phyloP scores from a whole-genome alignment of 2,888 invertebrate species.

The Leptinotarsa peninsularis region DNA sequence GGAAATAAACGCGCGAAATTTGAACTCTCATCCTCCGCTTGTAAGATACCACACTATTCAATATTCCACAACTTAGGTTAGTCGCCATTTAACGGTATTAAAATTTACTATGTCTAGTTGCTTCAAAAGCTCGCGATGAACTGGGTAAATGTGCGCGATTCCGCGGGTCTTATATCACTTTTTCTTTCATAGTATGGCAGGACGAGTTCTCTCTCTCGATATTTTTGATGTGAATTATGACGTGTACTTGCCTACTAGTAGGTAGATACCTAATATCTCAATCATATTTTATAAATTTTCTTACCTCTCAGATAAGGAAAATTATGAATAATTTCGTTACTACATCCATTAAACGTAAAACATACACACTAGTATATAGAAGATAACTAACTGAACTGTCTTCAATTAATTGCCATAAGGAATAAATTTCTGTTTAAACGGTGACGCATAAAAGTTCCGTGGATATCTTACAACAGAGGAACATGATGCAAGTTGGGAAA shows the following conservation, averaged over 20 bases:
- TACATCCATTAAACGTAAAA: neutral
- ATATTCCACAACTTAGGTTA: conserved; percentile 2
- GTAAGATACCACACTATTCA: conserved; percentile 7
- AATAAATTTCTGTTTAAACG: neutral
- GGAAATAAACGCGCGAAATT: conserved; percentile 44
- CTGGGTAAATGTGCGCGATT: conserved; percentile 16
- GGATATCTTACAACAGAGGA: neutral
- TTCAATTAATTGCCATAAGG: conserved; percentile 4
- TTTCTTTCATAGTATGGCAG: conserved; percentile 5
- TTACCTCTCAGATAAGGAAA: neutral
- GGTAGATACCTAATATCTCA: neutral
- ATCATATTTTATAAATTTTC: neutral
- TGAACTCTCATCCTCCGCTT: conserved; percentile 39
- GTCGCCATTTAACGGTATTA: conserved; percentile 11
- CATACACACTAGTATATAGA: conserved; percentile 4
- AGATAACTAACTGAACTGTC: conserved; percentile 12
- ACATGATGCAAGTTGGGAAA: conserved; percentile 13
- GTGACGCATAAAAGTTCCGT: conserved; percentile 19
- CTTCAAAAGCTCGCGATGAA: conserved; percentile 7
- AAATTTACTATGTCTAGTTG: neutral
- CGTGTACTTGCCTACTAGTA: neutral
- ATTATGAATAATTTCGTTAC: neutral
- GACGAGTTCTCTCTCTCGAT: conserved; percentile 9
- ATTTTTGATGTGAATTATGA: neutral
- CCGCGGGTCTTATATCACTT: conserved; percentile 13